Evolutionary conservation across 2,888 invertebrate genomes (phyloP).

Genomic region (Athripsodes cinereus): DNA sequence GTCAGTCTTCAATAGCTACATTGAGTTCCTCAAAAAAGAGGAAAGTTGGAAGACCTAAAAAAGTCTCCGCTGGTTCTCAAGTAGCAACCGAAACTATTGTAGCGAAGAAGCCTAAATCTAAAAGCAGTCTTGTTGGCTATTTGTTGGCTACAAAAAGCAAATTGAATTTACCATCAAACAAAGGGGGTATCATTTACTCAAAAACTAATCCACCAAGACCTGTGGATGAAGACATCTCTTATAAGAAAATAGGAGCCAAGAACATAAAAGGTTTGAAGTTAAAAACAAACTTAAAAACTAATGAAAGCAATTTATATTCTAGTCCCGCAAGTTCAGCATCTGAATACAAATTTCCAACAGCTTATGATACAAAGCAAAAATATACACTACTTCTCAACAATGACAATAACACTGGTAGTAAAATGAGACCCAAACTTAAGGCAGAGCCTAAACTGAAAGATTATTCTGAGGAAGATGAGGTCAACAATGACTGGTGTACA

Average conservation of each 20-base stretch:
- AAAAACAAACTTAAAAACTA: conserved; percentile 22
- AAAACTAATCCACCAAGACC: conserved; percentile 50
- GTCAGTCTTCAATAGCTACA: conserved; percentile 24
- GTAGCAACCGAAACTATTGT: conserved; percentile 74
- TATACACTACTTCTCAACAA: conserved; percentile 22
- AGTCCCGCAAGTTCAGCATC: conserved; percentile 30
- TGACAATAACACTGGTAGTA: conserved; percentile 39
- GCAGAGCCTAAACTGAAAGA: conserved; percentile 63
- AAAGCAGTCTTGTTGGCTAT: conserved; percentile 60
- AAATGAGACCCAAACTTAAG: conserved; percentile 66
- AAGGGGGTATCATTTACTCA: conserved; percentile 47
- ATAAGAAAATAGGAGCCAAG: conserved; percentile 21
- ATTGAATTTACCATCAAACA: conserved; percentile 42
- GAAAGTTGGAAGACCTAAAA: conserved; percentile 76
- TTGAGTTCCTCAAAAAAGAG: conserved; percentile 61
- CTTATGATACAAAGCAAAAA: conserved; percentile 37
- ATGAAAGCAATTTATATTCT: conserved; percentile 25
- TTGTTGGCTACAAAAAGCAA: conserved; percentile 60
- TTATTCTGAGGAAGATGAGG: conserved; percentile 51
- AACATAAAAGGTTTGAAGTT: conserved; percentile 18
- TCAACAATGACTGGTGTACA: conserved; percentile 36
- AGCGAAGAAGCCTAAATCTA: conserved; percentile 72
- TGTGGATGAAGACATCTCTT: conserved; percentile 31
- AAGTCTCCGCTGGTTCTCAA: conserved; percentile 53
- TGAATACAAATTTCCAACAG: conserved; percentile 24